Percentiles rank a stretch among this genome's conserved stretches.
phyloP scores from a whole-genome alignment of 1,140 invertebrate genomes.

The Paracyclopina nana region DNA sequence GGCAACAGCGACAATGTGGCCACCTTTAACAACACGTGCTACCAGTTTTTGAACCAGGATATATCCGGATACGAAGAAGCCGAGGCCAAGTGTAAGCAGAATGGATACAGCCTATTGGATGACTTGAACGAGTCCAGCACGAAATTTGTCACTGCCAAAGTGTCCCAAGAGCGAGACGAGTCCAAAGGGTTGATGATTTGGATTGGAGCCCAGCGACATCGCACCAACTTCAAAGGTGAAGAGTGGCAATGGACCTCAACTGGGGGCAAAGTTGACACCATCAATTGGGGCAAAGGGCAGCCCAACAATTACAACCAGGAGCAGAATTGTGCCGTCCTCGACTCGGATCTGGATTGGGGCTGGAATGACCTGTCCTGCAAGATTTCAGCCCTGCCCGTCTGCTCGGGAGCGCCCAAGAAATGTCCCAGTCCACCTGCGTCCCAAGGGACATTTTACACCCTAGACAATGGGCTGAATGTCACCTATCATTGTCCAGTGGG shows the following conservation, averaged over 20 bases:
- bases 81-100: slow-evolving; percentile 21
- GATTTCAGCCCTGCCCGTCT: slow-evolving; percentile 27
- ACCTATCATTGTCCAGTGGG: slow-evolving; percentile 60
- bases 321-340: slow-evolving; percentile 76
- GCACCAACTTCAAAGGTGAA: slow-evolving; percentile 45
- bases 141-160: slow-evolving; percentile 22
- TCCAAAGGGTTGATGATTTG: slow-evolving; percentile 67
- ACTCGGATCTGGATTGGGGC: slow-evolving; percentile 64
- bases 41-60: slow-evolving; percentile 41
- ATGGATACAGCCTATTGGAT: slow-evolving; percentile 23
- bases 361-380: slow-evolving; percentile 92
- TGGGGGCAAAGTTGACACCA: not conserved
- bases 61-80: slow-evolving; percentile 24
- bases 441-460: slow-evolving; percentile 47
- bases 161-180: slow-evolving; percentile 25
- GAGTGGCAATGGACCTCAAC: slow-evolving; percentile 62
- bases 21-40: slow-evolving; percentile 63
- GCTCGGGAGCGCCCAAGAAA: not conserved
- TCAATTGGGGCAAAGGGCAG: slow-evolving; percentile 68
- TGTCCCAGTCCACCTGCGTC: slow-evolving; percentile 11
- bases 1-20: slow-evolving; percentile 30
- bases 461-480: slow-evolving; percentile 44
- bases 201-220: slow-evolving; percentile 74
- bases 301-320: slow-evolving; percentile 88
- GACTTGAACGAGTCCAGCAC: slow-evolving; percentile 19